Evolutionary conservation across 2,797 vertebrate species (phyloP).

Genomic region (Naso thynnoides): DNA sequence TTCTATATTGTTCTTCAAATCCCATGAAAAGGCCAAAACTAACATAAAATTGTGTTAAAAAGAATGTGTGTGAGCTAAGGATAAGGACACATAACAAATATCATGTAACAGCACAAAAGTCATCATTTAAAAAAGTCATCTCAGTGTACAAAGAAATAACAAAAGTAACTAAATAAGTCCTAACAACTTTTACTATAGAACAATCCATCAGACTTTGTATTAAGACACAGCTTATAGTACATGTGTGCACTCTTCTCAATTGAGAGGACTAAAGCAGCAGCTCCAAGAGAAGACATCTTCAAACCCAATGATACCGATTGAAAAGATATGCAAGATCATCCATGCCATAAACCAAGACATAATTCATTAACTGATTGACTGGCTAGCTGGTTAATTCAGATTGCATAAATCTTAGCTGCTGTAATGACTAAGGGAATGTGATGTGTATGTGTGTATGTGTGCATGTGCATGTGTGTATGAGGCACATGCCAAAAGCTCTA

Average conservation of each 20-base stretch:
- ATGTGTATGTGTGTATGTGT: slow-evolving; percentile 20
- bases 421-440: slow-evolving; percentile 20
- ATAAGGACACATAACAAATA: neutral
- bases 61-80: neutral
- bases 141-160: slow-evolving; percentile 12
- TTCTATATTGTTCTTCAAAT: neutral
- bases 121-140: slow-evolving; percentile 18
- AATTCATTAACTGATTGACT: slow-evolving; percentile 53
- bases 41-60: too few species aligned
- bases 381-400: slow-evolving; percentile 45
- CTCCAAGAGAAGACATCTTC: slow-evolving; percentile 23
- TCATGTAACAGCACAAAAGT: neutral
- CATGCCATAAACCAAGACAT: slow-evolving; percentile 42
- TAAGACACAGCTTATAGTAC: slow-evolving; percentile 52
- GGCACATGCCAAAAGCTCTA: neutral
- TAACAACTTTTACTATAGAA: slow-evolving; percentile 20
- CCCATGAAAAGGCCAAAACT: neutral
- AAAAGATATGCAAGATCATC: slow-evolving; percentile 45
- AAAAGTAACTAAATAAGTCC: slow-evolving; percentile 29
- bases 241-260: slow-evolving; percentile 26
- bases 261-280: slow-evolving; percentile 21
- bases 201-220: slow-evolving; percentile 33
- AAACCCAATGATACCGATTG: slow-evolving; percentile 55
- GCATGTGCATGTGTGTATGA: slow-evolving; percentile 9
- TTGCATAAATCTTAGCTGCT: slow-evolving; percentile 59